A percentile compares a stretch with the other conserved stretches of the same genome.
phyloP scores from a whole-genome alignment of 2,113 vertebrate species.

The Cryptoleucopteryx plumbea region DNA sequence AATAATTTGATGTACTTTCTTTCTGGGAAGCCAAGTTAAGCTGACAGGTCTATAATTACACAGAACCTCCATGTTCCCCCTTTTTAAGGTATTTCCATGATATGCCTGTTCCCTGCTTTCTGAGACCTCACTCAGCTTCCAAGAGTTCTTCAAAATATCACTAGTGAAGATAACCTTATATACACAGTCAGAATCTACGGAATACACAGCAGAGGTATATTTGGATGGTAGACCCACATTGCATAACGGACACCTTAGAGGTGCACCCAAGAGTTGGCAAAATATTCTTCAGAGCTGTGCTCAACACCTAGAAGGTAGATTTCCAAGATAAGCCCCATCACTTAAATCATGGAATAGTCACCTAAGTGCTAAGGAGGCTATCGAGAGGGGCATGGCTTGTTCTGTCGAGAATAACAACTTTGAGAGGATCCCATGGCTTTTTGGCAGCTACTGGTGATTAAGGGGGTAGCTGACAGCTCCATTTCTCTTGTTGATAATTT shows the following conservation, averaged over 20 bases:
- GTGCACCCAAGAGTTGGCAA: background rate
- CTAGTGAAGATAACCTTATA: background rate
- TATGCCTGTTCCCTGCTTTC: background rate
- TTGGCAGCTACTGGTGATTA: background rate
- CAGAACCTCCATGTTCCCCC: background rate
- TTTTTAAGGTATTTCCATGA: background rate
- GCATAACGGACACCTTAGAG: background rate
- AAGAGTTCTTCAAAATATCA: background rate
- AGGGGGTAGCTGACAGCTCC: background rate
- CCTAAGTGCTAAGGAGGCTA: background rate
- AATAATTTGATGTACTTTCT: slow-evolving; percentile 53
- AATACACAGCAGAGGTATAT: background rate
- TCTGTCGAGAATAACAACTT: background rate
- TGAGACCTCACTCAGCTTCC: background rate
- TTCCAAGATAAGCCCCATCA: background rate
- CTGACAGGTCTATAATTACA: slow-evolving; percentile 50
- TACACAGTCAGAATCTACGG: background rate
- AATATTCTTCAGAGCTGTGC: background rate
- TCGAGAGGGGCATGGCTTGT: background rate
- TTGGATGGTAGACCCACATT: background rate
- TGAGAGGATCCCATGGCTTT: background rate
- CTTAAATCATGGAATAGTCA: background rate
- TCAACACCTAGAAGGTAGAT: background rate
- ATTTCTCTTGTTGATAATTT: background rate
- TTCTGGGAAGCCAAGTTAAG: slow-evolving; percentile 19